Evolutionary conservation across 2,113 vertebrate genomes (phyloP).

Genomic region (Corythoichthys haematopterus): DNA sequence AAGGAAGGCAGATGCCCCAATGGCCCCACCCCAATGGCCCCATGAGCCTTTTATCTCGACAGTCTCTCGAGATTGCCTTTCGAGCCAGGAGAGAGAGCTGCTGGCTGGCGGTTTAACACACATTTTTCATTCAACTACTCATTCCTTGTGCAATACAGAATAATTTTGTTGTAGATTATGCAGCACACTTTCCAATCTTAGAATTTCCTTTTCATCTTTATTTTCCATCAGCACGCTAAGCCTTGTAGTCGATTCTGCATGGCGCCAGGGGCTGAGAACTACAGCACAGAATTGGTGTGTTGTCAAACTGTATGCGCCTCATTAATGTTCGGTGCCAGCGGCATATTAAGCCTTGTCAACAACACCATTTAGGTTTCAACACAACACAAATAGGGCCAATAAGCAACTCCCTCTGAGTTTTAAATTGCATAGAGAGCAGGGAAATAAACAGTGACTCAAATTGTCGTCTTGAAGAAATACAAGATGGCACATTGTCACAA

Average conservation of each 20-base stretch:
- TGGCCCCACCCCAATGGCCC: slow-evolving; percentile 21
- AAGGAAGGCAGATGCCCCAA: slow-evolving; percentile 56
- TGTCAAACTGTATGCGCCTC: slow-evolving; percentile 15
- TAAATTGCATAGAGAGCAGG: background rate
- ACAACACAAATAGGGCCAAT: background rate
- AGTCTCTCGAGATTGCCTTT: slow-evolving; percentile 30
- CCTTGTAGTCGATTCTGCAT: slow-evolving; percentile 54
- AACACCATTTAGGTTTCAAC: background rate
- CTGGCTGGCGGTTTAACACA: background rate
- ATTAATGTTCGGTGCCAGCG: background rate
- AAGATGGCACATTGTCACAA: background rate
- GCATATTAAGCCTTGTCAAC: background rate
- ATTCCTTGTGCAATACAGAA: slow-evolving; percentile 29
- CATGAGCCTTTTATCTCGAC: slow-evolving; percentile 32
- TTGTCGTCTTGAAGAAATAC: background rate
- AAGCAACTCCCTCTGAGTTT: background rate
- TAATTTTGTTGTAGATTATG: slow-evolving; percentile 51
- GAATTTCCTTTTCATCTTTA: slow-evolving; percentile 45
- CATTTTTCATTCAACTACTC: background rate
- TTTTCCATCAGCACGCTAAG: slow-evolving; percentile 61
- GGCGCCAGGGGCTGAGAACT: slow-evolving; percentile 49
- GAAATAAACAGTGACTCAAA: background rate
- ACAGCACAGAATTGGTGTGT: slow-evolving; percentile 29
- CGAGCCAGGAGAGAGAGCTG: slow-evolving; percentile 15
- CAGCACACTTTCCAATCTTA: slow-evolving; percentile 53